These are phyloP conservation scores for Pseudomyrmex pallidus DNA, from an alignment of 1,140 invertebrate species.

Conservation along the genomic window DNA sequence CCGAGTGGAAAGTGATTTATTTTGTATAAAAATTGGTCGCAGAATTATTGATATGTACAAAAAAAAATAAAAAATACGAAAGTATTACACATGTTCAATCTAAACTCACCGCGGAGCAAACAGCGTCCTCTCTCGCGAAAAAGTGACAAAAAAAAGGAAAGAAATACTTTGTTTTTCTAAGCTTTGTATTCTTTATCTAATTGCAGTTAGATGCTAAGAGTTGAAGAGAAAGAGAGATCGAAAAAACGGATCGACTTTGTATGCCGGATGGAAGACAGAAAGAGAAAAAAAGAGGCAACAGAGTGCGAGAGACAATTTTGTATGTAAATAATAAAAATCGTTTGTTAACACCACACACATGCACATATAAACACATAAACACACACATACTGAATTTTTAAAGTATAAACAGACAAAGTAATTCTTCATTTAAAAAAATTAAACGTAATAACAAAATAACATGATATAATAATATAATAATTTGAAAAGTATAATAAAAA, in stretches of 20 bases:
- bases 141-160: constrained; percentile 12
- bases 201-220: constrained; percentile 80
- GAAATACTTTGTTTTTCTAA: constrained; percentile 36
- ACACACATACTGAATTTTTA: neutral
- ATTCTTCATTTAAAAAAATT: too few relatives aligned
- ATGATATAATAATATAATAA: too few relatives aligned
- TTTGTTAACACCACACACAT: constrained; percentile 59
- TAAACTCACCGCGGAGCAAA: constrained; percentile 13
- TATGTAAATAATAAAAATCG: constrained; percentile 77
- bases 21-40: neutral
- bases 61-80: too few relatives aligned
- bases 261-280: constrained; percentile 53
- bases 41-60: too few relatives aligned
- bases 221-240: constrained; percentile 57
- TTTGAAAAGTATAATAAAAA: too few relatives aligned
- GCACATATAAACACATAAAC: constrained; percentile 26
- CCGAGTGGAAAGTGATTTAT: neutral
- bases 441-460: too few relatives aligned
- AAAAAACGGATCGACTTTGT: constrained; percentile 58
- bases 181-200: constrained; percentile 65
- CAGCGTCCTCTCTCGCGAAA: constrained; percentile 26
- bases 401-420: too few relatives aligned
- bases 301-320: constrained; percentile 71
- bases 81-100: neutral
- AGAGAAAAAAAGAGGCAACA: constrained; percentile 56